These are phyloP conservation scores for Antrozous pallidus DNA, from an alignment of 2,797 vertebrate species.

Conservation along the genomic window DNA sequence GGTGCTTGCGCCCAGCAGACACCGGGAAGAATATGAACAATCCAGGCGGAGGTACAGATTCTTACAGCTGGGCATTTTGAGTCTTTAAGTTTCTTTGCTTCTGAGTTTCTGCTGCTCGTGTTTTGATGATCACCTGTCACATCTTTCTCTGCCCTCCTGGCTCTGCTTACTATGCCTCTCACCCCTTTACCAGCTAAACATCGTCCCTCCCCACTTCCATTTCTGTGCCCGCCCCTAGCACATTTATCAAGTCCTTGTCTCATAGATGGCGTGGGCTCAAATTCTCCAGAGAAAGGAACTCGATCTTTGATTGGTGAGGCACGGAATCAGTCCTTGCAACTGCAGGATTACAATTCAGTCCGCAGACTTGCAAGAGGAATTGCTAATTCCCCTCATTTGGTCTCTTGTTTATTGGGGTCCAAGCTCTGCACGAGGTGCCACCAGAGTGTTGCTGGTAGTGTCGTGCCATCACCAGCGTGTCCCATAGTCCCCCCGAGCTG, in stretches of 20 bases:
- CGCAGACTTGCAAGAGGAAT: not conserved
- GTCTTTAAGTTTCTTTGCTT: not conserved
- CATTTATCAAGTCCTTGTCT: not conserved
- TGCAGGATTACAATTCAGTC: not conserved
- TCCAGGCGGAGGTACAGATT: not conserved
- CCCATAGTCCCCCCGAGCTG: not conserved
- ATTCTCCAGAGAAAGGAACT: not conserved
- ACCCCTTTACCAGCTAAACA: not conserved
- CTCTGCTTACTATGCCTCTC: not conserved
- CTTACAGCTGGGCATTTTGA: not conserved
- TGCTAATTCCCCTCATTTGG: not conserved
- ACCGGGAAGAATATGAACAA: too few relatives aligned
- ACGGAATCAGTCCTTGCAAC: not conserved
- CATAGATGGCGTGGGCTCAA: not conserved
- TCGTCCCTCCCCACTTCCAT: not conserved
- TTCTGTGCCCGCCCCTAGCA: not conserved
- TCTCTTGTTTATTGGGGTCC: not conserved
- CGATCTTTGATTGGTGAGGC: not conserved
- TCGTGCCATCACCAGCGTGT: not conserved
- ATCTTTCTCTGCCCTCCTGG: not conserved
- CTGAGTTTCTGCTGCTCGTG: not conserved
- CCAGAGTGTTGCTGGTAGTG: not conserved
- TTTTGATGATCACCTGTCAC: not conserved
- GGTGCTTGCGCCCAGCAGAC: not conserved
- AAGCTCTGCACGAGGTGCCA: not conserved